Conservation (phyloP, 2,797 vertebrate species). For the Pseudochirops corinnae region DNA sequence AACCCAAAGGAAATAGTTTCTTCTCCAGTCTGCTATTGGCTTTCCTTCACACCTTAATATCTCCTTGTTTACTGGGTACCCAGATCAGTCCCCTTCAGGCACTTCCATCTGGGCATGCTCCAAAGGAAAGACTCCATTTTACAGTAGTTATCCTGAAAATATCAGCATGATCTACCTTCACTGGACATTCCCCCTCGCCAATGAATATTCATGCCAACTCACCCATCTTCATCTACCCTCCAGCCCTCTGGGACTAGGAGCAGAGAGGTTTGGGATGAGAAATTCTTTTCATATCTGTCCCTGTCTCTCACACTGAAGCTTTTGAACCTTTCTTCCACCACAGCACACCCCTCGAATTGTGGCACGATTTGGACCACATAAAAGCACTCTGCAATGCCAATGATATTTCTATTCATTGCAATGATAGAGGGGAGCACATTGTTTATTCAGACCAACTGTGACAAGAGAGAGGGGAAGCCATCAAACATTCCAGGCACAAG, state of each 20-base stretch:
- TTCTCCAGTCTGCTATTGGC: not conserved
- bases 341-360: not conserved
- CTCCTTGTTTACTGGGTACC: not conserved
- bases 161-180: accelerated
- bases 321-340: not conserved
- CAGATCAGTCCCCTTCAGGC: not conserved
- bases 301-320: not conserved
- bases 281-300: not conserved
- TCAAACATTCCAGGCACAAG: not conserved
- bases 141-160: not conserved
- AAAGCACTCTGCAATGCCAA: constrained; percentile 19
- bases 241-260: not conserved
- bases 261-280: not conserved
- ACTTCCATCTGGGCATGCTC: not conserved
- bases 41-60: not conserved
- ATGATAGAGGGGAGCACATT: not conserved
- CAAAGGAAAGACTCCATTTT: not conserved
- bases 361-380: constrained; percentile 39
- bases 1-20: not conserved
- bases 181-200: not conserved
- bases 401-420: constrained; percentile 15
- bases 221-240: not conserved
- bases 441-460: not conserved
- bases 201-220: not conserved
- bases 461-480: not conserved